Percentiles rank a stretch among this genome's conserved stretches.
phyloP scores from a whole-genome alignment of 2,797 vertebrate genomes.

The Glyptemys insculpta region DNA sequence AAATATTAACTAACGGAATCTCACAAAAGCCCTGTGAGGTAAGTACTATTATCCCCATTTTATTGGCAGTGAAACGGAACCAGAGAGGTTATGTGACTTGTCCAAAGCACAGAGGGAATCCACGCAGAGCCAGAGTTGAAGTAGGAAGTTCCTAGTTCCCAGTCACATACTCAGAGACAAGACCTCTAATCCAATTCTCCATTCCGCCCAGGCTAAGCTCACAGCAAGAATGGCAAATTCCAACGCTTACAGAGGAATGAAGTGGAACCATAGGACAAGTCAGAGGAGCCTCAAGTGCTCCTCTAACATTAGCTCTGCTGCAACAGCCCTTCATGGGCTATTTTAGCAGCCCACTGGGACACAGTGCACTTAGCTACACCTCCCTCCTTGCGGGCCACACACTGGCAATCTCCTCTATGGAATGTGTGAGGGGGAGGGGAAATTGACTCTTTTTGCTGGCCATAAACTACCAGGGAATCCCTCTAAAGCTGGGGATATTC shows the following conservation, averaged over 20 bases:
- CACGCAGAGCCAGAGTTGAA: background rate
- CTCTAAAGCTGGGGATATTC: too few species aligned
- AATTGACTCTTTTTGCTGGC: background rate
- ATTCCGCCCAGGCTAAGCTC: background rate
- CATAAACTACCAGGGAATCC: background rate
- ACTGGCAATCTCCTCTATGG: background rate
- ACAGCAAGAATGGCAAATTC: background rate
- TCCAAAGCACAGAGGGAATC: background rate
- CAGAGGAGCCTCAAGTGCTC: background rate
- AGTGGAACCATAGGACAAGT: background rate
- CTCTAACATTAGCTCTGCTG: background rate
- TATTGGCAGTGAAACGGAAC: background rate
- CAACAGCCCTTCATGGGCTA: background rate
- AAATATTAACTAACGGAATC: background rate
- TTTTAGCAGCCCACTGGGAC: background rate
- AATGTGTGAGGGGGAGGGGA: background rate
- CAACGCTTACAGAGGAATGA: background rate
- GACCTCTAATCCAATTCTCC: background rate
- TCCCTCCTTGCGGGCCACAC: background rate
- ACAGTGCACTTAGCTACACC: background rate
- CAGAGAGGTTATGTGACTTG: background rate
- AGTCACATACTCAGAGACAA: background rate
- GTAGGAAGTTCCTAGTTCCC: background rate
- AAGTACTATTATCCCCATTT: background rate
- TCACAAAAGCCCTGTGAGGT: background rate